Base-by-base conservation (phyloP, 2,113 vertebrate genomes). In the Cyrtonyx montezumae region DNA sequence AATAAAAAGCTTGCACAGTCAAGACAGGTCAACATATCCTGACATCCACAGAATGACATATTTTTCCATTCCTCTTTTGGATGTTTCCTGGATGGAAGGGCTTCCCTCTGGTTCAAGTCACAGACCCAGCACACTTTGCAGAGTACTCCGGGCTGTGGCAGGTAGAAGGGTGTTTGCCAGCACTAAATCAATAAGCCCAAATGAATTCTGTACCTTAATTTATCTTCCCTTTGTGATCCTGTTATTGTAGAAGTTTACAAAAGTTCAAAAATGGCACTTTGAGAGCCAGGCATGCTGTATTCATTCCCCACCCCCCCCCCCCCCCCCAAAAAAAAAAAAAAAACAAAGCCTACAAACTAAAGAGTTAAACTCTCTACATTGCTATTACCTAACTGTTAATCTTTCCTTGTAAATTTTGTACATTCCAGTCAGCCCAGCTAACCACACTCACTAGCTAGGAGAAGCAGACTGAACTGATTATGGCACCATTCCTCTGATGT, bases 91-190 rank as follows among this genome's bases (percentile, higher is more conserved):
- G 18, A 51, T 36, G 40, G 2, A n/a, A 69, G 20, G 40, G 13
- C 43, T 75, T 86, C 42, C 42, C 25, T 55, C 20, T 22, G 8
- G 4, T 3, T 73, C 36, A 32, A 45, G 51, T 20, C n/a, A 30
- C 0, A 0, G 19, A 43, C 5, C 36, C 74, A 66, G 25, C 37
- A 55, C 17, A 3, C 3, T 36, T 34, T 3, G 1, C 22, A 11
- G 11, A 18, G 7, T 45, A 36, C 21, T 40, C 46, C 13, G 37
- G 34, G 28, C 43, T 78, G 68, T 63, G 74, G 13, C 34, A 88
- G 37, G 56, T 34, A 63, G 9, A 67, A 73, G 11, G 9, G 14
- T 16, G 5, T 30, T 37, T 51, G 28, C 51, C 46, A 88, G 5
- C 22, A 15, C 0, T 65, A 32, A 56, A 18, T 43, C 28, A 37